Base-by-base conservation (phyloP, 2,888 invertebrate species). In the Sphaeridia pumilis region DNA sequence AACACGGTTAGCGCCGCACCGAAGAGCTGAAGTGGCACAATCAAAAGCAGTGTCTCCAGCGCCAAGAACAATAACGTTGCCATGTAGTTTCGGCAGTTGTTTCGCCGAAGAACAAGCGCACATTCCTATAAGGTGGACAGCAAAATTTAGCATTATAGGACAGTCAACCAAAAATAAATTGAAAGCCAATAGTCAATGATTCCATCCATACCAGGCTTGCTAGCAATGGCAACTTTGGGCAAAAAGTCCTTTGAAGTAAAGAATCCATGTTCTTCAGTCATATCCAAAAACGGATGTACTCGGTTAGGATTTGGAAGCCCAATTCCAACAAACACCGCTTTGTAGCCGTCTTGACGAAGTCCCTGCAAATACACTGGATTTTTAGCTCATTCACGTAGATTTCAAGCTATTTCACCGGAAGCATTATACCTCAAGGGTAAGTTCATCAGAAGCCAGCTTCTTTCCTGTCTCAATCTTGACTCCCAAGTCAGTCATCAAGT, bases 31-130 rank as follows among this genome's bases (percentile, higher is more conserved):
- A 0, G 97, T 98, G 0, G 98, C 98, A 70, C 98, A 98, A 73
- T 98, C 98, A 70, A 98, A 97, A 0, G 98, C 98, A 0, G 98
- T 98, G 70, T 98, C 98, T 0, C 98, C 97, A 0, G 95, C 92
- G 0, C 97, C 97, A 34, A 98, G 72, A 0, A 98, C 95, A 54
- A 98, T 81, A 12, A 86, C 87, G 63, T 80, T 85, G 0, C 94
- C 94, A 61, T 75, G 71, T 5, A 97, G 70, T 43, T 76, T 71
- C 0, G 95, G 95, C 38, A 95, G 71, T 43, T 67, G 59, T 1
- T 75, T 68, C 12, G 69, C 68, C 65, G 82, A 68, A 65, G 82
- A 83, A 68, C 89, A 89, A 1, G 78, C 76, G 69, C 94, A 95
- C 73, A 88, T 77, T 35, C 85, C 83, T 81, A 62, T 44, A 57